phyloP scores from a whole-genome alignment of 2,113 vertebrate species.

The Chaenogobius annularis region DNA sequence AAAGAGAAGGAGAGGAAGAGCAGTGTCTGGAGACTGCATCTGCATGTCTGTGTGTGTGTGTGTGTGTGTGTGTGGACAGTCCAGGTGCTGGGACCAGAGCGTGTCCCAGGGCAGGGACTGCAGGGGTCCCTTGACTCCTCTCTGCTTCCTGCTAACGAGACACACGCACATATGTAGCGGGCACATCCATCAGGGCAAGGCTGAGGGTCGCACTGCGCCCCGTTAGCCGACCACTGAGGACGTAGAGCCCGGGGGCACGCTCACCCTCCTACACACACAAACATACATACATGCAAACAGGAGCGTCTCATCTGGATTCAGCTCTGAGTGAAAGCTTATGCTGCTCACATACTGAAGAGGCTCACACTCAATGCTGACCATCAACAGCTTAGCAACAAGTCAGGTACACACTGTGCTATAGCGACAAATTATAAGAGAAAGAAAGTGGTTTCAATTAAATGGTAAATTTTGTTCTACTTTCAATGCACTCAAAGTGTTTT shows the following conservation, averaged over 20 bases:
- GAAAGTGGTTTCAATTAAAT: neutral
- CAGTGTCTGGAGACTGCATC: conserved; percentile 32
- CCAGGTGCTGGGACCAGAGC: conserved; percentile 66
- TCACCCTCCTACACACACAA: conserved; percentile 19
- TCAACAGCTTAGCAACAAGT: conserved; percentile 27
- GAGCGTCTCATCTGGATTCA: conserved; percentile 65
- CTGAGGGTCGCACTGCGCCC: conserved; percentile 58
- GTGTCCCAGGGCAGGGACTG: conserved; percentile 69
- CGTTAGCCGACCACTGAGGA: conserved; percentile 68
- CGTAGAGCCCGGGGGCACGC: conserved; percentile 56
- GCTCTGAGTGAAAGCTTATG: conserved; percentile 18
- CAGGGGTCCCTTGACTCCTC: conserved; percentile 65
- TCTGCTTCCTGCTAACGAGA: conserved; percentile 70
- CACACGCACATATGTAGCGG: conserved; percentile 40
- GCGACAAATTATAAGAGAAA: neutral
- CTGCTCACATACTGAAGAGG: conserved; percentile 57
- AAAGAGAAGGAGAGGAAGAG: conserved; percentile 32
- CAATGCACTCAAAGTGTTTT: too few species aligned
- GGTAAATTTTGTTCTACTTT: too few species aligned
- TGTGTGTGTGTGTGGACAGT: conserved; percentile 38
- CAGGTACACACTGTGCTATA: neutral
- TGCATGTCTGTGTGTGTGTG: conserved; percentile 34
- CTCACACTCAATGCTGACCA: conserved; percentile 11
- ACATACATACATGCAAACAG: conserved; percentile 36
- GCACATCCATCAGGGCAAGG: conserved; percentile 67